Evolutionary conservation across 2,113 vertebrate species (phyloP), one percentile per base, ranked within the genome.

Genomic region (Psittacus erithacus): DNA sequence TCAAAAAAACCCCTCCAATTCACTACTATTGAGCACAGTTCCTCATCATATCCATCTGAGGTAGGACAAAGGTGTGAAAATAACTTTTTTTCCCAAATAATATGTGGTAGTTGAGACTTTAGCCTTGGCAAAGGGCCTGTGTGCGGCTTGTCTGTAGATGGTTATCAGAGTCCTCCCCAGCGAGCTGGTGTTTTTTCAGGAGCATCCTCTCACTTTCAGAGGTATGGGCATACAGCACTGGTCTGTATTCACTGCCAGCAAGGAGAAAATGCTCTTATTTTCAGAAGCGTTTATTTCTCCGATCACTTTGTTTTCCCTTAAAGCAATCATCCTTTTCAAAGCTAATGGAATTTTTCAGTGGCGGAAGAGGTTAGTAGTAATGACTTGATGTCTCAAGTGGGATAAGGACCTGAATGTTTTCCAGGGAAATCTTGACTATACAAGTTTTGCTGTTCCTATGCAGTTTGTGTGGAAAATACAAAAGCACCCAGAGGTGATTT

Each of bases 401-500:
- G 49, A 71, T 81, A 93, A 92, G 76, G 76, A 88, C 60, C 74
- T 57, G 69, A 49, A 68, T 63, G 62, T 74, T 92, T 84, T 94
- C 82, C 82, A n/a, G 46, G 60, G 62, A 94, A 95, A 65, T 83
- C 77, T 73, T 96, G 70, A 75, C 87, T 91, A 1, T 64, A 16
- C 15, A 60, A 80, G 46, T 88, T 93, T 93, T 92, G 59, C 89
- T 94, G 84, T 90, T 91, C 41, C 60, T 86, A 0, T 64, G 69
- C 68, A 63, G 79, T 96, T 95, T 71, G 76, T 96, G 85, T 93
- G 91, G 78, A 88, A 92, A 93, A 71, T 78, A 78, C 55, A 64
- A 88, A 94, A 91, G 80, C 87, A 92, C 47, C 63, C 81, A 90
- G 81, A 92, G 95, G 86, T 92, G 69, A 78, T 92, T 97, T 97